Percentiles rank a stretch among this genome's conserved stretches.
phyloP scores from a whole-genome alignment of 2,113 vertebrate genomes.

The Mustelus asterias region DNA sequence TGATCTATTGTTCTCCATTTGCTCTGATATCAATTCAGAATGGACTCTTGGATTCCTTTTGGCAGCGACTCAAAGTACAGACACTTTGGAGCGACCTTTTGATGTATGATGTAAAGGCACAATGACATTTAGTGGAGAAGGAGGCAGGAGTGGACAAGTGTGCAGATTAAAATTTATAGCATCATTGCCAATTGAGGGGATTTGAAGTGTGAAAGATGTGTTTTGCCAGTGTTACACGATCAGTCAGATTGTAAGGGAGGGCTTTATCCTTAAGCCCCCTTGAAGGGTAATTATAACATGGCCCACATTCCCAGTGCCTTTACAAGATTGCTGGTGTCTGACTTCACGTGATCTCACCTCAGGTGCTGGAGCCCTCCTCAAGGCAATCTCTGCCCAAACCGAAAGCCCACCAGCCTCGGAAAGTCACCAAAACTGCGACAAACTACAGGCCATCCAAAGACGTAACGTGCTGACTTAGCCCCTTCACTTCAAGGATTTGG shows the following conservation, averaged over 20 bases:
- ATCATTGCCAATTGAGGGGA: not conserved
- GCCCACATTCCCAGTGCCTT: no score
- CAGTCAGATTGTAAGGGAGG: not conserved
- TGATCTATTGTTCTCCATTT: conserved; percentile 11
- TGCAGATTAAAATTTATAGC: not conserved
- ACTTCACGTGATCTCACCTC: not conserved
- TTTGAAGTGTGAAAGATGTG: not conserved
- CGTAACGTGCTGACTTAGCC: not conserved
- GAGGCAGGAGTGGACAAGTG: not conserved
- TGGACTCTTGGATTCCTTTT: not conserved
- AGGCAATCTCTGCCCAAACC: not conserved
- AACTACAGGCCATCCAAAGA: not conserved
- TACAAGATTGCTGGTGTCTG: not conserved
- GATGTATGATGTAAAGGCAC: not conserved
- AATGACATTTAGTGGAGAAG: not conserved
- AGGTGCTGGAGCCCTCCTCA: not conserved
- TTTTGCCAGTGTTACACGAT: not conserved
- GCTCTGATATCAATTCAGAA: conserved; percentile 15
- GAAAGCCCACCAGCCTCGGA: not conserved
- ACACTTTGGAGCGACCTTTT: not conserved
- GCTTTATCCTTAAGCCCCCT: not conserved
- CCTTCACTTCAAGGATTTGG: not conserved
- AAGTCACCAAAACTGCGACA: not conserved
- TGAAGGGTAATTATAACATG: not conserved
- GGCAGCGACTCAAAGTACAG: not conserved